Evolutionary conservation across 2,113 vertebrate species (phyloP), one percentile per base, ranked within the genome.

Genomic region (Pogona vitticeps): DNA sequence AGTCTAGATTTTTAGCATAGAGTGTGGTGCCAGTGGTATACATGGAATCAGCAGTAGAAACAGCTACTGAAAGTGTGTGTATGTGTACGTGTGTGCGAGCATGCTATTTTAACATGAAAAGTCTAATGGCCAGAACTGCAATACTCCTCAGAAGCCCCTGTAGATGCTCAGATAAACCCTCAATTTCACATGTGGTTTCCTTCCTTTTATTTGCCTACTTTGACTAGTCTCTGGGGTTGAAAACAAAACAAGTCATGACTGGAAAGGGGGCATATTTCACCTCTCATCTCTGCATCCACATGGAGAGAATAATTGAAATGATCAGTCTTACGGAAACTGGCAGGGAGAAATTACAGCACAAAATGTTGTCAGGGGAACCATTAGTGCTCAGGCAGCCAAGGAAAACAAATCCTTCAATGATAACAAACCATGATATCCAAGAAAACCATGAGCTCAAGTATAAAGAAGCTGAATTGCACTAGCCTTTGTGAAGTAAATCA

Each of bases 341-440:
- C 36, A 23, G 15, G 61, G 83, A 40, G 59, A 91, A 88, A 91
- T 83, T 67, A 84, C 23, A 80, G 65, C 0, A 76, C 67, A 82
- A 61, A 86, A 92, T 80, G 87, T 90, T 90, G 88, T 94, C 90
- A 93, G 42, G 75, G 89, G 88, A 94, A 93, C 87, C 76, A 73
- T 56, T 92, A 85, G 86, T 71, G 89, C 36, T 84, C 59, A 61
- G 42, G 15, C 46, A 87, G 91, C 59, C 88, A 78, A 82, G 85
- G 80, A 90, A 94, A 94, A 92, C 33, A 33, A 61, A 38, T 40
- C 82, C 15, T 90, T 91, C 88, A 91, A 91, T 91, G 90, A 86
- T 91, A 76, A 92, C 88, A 86, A 82, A 83, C 83, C 87, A 76
- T 84, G 92, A 82, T 84, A 91, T n/a, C 42, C 87, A 82, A 89